These are phyloP conservation scores for Beaufortia kweichowensis DNA, from an alignment of 2,113 vertebrate genomes.

Conservation along the genomic window DNA sequence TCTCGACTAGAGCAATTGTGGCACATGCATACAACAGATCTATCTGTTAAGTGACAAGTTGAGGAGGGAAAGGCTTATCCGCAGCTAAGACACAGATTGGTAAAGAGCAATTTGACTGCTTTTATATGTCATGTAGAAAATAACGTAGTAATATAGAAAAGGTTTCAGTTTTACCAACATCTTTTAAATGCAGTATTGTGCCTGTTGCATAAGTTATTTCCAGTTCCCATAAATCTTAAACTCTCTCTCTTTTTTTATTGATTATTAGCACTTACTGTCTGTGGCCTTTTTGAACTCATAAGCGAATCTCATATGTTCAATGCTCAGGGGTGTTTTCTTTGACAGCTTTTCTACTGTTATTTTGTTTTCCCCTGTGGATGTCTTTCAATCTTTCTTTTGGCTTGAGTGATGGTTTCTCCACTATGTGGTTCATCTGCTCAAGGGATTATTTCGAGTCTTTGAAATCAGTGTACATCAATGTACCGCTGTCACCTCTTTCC, in stretches of 20 bases:
- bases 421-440: conserved; percentile 58
- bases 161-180: no score
- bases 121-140: no score
- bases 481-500: conserved; percentile 55
- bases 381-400: neutral
- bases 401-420: conserved; percentile 24
- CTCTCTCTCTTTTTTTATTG: neutral
- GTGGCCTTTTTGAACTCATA: neutral
- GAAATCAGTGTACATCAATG: conserved; percentile 69
- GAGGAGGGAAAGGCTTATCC: no score
- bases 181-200: no score
- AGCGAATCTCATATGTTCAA: neutral
- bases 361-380: neutral
- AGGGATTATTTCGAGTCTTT: conserved; percentile 66
- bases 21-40: conserved; percentile 47
- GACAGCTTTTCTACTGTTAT: neutral
- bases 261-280: neutral
- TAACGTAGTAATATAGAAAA: no score
- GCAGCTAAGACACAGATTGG: neutral
- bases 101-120: no score
- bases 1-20: conserved; percentile 47
- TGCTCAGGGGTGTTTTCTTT: neutral
- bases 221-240: neutral
- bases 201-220: neutral
- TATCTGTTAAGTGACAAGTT: neutral